Conservation (phyloP, 1,140 invertebrate genomes). For the Drosophila hydei region DNA sequence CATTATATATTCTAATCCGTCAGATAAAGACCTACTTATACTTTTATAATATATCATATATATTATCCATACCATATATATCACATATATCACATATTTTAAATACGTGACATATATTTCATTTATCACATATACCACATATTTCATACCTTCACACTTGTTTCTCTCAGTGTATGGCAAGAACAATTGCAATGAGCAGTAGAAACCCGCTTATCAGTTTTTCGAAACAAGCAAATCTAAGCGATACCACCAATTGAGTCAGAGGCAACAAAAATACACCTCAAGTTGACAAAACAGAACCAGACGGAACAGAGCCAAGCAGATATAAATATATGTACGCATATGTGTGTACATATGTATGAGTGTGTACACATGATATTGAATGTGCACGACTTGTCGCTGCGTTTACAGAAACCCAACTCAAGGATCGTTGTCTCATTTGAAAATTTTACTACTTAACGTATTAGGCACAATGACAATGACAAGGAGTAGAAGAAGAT, state of each 20-base stretch:
- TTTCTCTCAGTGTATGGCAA: slow-evolving; percentile 26
- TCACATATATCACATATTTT: too few relatives aligned
- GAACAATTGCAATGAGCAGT: slow-evolving; percentile 42
- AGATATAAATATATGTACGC: slow-evolving; percentile 8
- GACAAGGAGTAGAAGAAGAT: background rate
- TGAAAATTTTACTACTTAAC: slow-evolving; percentile 13
- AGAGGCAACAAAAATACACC: slow-evolving; percentile 50
- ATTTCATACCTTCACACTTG: too few relatives aligned
- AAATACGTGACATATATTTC: too few relatives aligned
- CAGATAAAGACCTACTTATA: too few relatives aligned
- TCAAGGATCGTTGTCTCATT: slow-evolving; percentile 10
- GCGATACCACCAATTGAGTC: slow-evolving; percentile 61
- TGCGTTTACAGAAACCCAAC: background rate
- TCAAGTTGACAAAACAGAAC: slow-evolving; percentile 70
- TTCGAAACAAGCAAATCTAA: slow-evolving; percentile 58
- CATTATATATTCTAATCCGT: too few relatives aligned
- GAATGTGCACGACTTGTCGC: too few relatives aligned
- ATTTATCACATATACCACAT: too few relatives aligned
- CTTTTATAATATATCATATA: too few relatives aligned
- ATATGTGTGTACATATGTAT: background rate
- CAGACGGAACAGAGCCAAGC: slow-evolving; percentile 35
- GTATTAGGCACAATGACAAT: slow-evolving; percentile 2
- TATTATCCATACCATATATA: too few relatives aligned
- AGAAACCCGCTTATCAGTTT: slow-evolving; percentile 15
- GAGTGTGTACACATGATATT: background rate